Conservation (phyloP, 1,140 invertebrate genomes). For the Helicorthomorpha holstii region DNA sequence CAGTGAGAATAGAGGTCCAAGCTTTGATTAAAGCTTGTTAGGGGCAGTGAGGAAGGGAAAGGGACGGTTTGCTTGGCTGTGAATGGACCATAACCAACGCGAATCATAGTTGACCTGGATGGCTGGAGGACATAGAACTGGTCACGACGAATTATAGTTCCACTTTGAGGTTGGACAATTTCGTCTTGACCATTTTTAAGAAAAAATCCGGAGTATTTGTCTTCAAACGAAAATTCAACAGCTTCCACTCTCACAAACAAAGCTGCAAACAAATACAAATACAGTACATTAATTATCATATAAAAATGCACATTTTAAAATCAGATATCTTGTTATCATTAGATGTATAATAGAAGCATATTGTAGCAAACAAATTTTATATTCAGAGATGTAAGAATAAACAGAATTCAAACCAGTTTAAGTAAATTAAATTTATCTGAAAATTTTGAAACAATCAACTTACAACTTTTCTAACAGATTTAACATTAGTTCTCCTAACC, state of each 20-base stretch:
- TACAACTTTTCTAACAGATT: too few relatives aligned
- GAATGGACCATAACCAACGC: constrained; percentile 79
- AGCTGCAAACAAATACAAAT: too few relatives aligned
- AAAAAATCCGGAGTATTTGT: constrained; percentile 75
- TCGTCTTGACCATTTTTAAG: constrained; percentile 31
- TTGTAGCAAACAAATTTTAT: too few relatives aligned
- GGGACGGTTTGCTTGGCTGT: constrained; percentile 83
- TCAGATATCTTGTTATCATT: too few relatives aligned
- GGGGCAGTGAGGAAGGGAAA: constrained; percentile 61
- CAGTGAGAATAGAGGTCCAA: constrained; percentile 20
- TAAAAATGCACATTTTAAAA: too few relatives aligned
- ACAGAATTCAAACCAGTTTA: too few relatives aligned
- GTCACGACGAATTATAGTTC: constrained; percentile 14
- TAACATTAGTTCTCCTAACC: too few relatives aligned
- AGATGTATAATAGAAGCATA: too few relatives aligned
- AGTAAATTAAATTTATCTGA: too few relatives aligned
- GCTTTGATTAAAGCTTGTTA: constrained; percentile 10
- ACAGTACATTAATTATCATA: too few relatives aligned
- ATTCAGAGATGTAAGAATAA: too few relatives aligned
- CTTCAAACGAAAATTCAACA: constrained; percentile 67
- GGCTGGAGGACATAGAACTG: constrained; percentile 76
- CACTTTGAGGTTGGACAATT: constrained; percentile 7
- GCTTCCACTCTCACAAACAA: neutral
- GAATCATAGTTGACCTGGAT: constrained; percentile 63
- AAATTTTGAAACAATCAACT: too few relatives aligned